phyloP scores from a whole-genome alignment of 1,140 invertebrate species.

The Hydropsyche tenuis region DNA sequence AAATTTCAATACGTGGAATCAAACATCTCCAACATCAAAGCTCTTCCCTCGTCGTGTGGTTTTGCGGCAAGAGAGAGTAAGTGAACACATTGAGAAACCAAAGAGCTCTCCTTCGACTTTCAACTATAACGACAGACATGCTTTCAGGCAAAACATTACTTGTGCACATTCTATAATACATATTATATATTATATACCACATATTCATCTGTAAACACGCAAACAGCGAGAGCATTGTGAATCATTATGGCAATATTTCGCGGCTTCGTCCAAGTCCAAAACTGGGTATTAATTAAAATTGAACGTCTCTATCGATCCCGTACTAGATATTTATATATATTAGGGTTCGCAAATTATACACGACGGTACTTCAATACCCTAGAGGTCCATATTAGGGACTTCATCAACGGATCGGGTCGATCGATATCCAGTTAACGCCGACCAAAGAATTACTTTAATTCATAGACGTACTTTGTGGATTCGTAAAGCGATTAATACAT shows the following conservation, averaged over 20 bases:
- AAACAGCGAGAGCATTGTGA: no score
- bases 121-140: constrained; percentile 4
- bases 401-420: neutral
- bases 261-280: no score
- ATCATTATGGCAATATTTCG: no score
- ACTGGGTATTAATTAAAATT: constrained; percentile 3
- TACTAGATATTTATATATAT: neutral
- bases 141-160: neutral
- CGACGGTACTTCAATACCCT: neutral
- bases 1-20: constrained; percentile 9
- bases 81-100: constrained; percentile 9
- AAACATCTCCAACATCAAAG: constrained; percentile 2
- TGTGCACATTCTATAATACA: no score
- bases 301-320: neutral
- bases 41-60: neutral
- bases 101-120: constrained; percentile 7
- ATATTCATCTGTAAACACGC: no score
- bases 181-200: no score
- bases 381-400: constrained; percentile 6
- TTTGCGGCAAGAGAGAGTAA: neutral
- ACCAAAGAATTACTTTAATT: no score
- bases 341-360: constrained; percentile 2
- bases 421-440: neutral
- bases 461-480: no score
- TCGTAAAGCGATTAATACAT: no score